These are phyloP conservation scores for Dysdera silvatica DNA, from an alignment of 1,140 invertebrate species.

Conservation along the genomic window DNA sequence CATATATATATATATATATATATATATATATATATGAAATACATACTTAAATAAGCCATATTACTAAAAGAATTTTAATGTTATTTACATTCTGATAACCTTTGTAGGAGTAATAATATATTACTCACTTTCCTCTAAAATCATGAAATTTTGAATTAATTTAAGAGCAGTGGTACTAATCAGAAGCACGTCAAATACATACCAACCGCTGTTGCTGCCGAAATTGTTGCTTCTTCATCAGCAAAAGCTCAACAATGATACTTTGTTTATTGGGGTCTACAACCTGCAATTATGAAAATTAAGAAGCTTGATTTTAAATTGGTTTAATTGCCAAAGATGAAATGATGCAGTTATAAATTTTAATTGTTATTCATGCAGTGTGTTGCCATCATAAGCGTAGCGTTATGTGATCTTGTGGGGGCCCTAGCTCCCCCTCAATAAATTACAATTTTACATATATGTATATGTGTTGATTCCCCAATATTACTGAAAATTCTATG, in stretches of 20 bases:
- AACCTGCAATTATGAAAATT: slow-evolving; percentile 34
- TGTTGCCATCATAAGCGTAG: too few species aligned
- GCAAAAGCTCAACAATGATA: slow-evolving; percentile 43
- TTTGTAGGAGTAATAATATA: background rate
- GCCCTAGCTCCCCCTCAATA: too few species aligned
- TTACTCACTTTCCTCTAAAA: background rate
- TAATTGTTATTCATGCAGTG: too few species aligned
- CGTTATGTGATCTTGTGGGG: too few species aligned
- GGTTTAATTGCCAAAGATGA: too few species aligned
- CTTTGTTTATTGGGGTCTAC: slow-evolving; percentile 45
- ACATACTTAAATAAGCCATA: background rate
- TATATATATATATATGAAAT: background rate
- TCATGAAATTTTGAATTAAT: background rate
- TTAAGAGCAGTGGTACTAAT: background rate
- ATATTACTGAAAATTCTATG: too few species aligned
- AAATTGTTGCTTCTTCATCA: slow-evolving; percentile 46
- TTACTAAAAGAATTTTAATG: background rate
- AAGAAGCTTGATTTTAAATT: too few species aligned
- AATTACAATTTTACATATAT: too few species aligned
- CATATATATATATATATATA: background rate
- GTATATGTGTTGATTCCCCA: too few species aligned
- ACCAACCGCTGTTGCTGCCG: slow-evolving; percentile 43
- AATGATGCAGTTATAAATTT: too few species aligned
- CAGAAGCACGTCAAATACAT: slow-evolving; percentile 9
- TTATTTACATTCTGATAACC: background rate